Base-by-base conservation (phyloP, 2,888 invertebrate species). In the Phorcus lineatus region DNA sequence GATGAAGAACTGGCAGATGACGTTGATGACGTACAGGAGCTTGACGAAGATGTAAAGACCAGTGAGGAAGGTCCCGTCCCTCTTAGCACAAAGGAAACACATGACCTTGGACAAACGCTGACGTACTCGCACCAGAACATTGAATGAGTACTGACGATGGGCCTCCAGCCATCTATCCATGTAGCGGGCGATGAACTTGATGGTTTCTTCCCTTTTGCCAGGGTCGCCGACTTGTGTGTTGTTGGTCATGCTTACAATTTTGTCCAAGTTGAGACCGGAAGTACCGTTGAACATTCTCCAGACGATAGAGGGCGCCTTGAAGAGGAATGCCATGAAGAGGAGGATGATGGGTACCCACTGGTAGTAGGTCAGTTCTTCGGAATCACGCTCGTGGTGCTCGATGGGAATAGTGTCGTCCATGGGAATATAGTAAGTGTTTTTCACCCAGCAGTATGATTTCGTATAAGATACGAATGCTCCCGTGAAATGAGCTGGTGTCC, bases 291-390 rank as follows among this genome's bases (percentile, higher is more conserved):
- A 89, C 80, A 94, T 90, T 52, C 94, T 87, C 94, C 94, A 94
- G 19, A 94, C 80, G 53, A 94, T 88, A 53, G 93, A 91, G 3
- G 94, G 94, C 57, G 94, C 86, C 86, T 94, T 94, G 90, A 94
- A 94, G 47, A 94, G 86, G 81, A 94, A 92, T 13, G 94, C 94
- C 91, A 94, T 94, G 79, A 93, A 89, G 54, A 94, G 92, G 19
- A 94, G 91, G 77, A 94, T 91, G 88, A 94, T 89, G 82, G 94
- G 92, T 84, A 93, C 91, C 94, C 90, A 90, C 84, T 90, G 91
- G 86, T 91, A 91, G 84, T 91, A 91, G 77, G 90, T 89, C 40
- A 91, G 84, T 82, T 91, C 91, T 75, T 88, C 85, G 0, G 86
- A 82, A 19, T 86, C 85, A 22, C 90, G 86, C 28, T 83, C 80